Base-by-base conservation (phyloP, 1,140 invertebrate genomes). In the Periplaneta americana region DNA sequence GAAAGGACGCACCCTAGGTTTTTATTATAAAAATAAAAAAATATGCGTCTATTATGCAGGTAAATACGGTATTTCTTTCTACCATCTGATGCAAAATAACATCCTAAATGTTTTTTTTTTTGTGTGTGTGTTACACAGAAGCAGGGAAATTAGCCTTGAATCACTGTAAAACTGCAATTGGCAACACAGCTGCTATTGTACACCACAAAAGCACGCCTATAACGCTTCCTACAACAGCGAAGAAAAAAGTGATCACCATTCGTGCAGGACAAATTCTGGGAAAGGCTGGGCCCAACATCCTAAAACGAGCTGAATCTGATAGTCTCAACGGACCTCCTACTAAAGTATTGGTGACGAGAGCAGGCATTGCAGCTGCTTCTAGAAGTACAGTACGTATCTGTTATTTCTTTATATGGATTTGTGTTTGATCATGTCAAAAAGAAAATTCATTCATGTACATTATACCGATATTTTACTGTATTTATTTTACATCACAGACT, bases 71-170 rank as follows among this genome's bases (percentile, higher is more conserved):
- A 13, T 15, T 22, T 57, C 22, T 22, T 15, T 57, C 22, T 57
- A 15, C 22, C 22, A 57, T 57, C 22, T 57, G 39, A 13, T 15
- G 13, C 39, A 57, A 57, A 57, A n/a, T n/a, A n/a, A n/a, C n/a
- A n/a, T n/a, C 22, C 13, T 57, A 57, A 75, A 34, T 34, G 75
- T 34, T 8, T 18, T 75, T 34, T 8, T 75, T n/a, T n/a, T n/a
- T n/a, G n/a, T n/a, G n/a, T n/a, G n/a, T n/a, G n/a, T 87, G 89
- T 18, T 80, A 87, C 86, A 75, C 84, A 91, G 93, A 96, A 86
- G 94, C 94, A 79, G 95, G 95, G 28, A 95, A 95, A 85, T 89
- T 95, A 84, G 91, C 94, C 9, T 86, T 96, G 82, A 94, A 95
- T 84, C 88, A 89, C 48, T 76, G 84, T 28, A 87, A 84, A 81